Base-by-base conservation (phyloP, 2,797 vertebrate genomes). In the Anguilla anguilla region DNA sequence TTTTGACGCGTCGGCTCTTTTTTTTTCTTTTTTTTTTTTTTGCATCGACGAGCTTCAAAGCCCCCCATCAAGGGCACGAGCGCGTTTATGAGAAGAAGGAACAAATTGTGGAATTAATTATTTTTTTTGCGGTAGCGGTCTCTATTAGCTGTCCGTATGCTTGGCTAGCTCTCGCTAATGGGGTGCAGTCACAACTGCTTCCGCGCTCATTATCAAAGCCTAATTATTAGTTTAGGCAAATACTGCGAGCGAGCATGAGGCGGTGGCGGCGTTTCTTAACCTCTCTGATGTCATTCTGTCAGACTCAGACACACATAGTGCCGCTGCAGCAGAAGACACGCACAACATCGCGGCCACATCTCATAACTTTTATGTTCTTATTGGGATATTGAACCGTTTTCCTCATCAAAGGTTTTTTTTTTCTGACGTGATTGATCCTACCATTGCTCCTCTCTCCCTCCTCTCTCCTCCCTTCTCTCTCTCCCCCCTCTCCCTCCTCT, bases 201-300 rank as follows among this genome's bases (percentile, higher is more conserved):
- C 57, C 35, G 69, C 39, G 61, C 13, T 64, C 43, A 81, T 81
- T 39, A 43, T 82, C 46, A 43, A 74, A 84, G 43, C 49, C 22
- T 86, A 74, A 74, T 88, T 28, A 88, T 57, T 82, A 83, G 74
- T 57, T 87, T 46, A 64, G n/a, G 28, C 25, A 28, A 39, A 69
- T 55, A 49, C 11, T 51, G 1, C 43, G 46, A 57, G 28, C 31
- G 10, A 57, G 28, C 28, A 9, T 67, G 69, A 84, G 31, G 84
- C 39, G 43, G 64, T 84, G 55, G 61, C 82, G 55, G 19, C 19
- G 35, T 64, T 31, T 17, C 79, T 43, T 3, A 59, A 31, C 51
- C 11, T 19, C 67, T 49, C 25, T 51, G 25, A 6, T 57, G 43
- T 84, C 22, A 67, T 81, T 84, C 15, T 55, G 35, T 53, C 9